Percentiles rank a stretch among this genome's conserved stretches.
These are phyloP conservation scores for Pseudachorutes palmiensis DNA, from an alignment of 1,140 invertebrate genomes.

Conservation along the genomic window DNA sequence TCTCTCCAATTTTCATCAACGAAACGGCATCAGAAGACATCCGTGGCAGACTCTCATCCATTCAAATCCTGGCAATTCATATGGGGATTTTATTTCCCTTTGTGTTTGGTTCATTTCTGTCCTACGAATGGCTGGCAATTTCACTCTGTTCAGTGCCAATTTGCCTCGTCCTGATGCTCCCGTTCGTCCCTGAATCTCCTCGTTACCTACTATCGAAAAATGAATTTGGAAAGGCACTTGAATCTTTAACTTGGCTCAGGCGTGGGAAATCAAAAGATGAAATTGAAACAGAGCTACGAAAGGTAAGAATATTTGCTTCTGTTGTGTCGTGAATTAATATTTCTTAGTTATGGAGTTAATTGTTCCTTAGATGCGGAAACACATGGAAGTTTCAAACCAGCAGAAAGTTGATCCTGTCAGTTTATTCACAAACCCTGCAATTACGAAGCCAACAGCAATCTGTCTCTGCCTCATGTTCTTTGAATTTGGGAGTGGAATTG, in stretches of 20 bases:
- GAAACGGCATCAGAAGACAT: slow-evolving; percentile 59
- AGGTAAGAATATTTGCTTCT: not conserved
- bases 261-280: not conserved
- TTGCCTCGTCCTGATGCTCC: slow-evolving; percentile 8
- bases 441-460: not conserved
- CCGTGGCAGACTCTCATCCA: slow-evolving; percentile 57
- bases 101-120: slow-evolving; percentile 13
- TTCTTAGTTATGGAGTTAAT: too few relatives aligned
- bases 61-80: not conserved
- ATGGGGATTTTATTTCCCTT: not conserved
- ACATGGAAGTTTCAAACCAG: not conserved
- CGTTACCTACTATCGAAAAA: slow-evolving; percentile 18
- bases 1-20: slow-evolving; percentile 56
- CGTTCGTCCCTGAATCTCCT: slow-evolving; percentile 25
- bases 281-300: not conserved
- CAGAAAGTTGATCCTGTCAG: not conserved
- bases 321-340: too few relatives aligned
- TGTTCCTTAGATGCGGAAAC: not conserved
- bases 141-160: slow-evolving; percentile 17
- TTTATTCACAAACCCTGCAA: not conserved
- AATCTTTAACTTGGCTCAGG: slow-evolving; percentile 1
- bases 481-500: not conserved
- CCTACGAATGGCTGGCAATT: slow-evolving; percentile 13
- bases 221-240: slow-evolving; percentile 8
- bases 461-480: not conserved